A percentile compares a stretch with the other conserved stretches of the same genome.
These are phyloP conservation scores for Ecdyonurus torrentis DNA, from an alignment of 2,888 invertebrate species.

Conservation along the genomic window DNA sequence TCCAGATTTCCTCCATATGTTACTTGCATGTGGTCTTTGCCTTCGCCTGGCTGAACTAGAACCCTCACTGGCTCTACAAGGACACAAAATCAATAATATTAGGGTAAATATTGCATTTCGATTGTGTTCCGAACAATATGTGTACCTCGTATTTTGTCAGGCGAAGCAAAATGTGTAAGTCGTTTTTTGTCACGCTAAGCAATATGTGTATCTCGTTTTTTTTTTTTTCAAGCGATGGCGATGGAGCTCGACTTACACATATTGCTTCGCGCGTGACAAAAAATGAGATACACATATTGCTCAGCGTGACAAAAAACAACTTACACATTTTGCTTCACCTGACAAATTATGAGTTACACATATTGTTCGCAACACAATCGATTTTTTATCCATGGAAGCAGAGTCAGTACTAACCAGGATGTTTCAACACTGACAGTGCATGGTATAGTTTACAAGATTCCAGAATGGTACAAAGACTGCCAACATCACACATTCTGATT, in stretches of 20 bases:
- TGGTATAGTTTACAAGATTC: conserved; percentile 18
- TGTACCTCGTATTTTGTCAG: too few species aligned
- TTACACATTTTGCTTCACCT: too few species aligned
- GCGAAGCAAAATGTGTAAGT: too few species aligned
- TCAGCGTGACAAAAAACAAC: too few species aligned
- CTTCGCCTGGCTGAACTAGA: conserved; percentile 17
- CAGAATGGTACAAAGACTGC: conserved; percentile 17
- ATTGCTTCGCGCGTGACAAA: neutral
- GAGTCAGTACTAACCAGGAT: conserved; percentile 18
- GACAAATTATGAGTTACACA: neutral
- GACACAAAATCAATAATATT: too few species aligned
- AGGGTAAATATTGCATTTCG: too few species aligned
- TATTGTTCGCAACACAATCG: neutral
- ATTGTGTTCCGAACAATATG: too few species aligned
- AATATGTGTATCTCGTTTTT: too few species aligned
- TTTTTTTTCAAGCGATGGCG: too few species aligned
- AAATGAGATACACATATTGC: neutral
- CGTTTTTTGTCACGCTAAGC: too few species aligned
- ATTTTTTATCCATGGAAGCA: conserved; percentile 5
- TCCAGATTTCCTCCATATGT: conserved; percentile 14
- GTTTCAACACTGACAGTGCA: conserved; percentile 18
- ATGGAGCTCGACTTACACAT: too few species aligned
- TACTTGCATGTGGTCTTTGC: conserved; percentile 9
- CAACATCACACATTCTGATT: conserved; percentile 20
- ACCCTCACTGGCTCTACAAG: conserved; percentile 19